Evolutionary conservation across 2,113 vertebrate species (phyloP), one percentile per base, ranked within the genome.

Genomic region (Rhinichthys klamathensis): DNA sequence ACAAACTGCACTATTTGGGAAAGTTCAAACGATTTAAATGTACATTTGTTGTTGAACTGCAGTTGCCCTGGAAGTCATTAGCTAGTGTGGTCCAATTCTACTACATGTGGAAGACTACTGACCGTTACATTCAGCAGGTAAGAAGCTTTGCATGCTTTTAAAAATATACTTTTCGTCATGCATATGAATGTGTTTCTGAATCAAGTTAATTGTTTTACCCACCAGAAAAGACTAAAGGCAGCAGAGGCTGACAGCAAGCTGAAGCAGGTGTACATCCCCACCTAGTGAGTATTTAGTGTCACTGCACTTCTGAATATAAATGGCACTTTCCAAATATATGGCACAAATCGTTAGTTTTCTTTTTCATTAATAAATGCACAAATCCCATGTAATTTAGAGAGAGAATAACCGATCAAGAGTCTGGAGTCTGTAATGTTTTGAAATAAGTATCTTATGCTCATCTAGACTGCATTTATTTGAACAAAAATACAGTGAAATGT

Each of bases 91-190:
- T 98, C 83, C 97, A 98, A 89, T 98, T 98, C 90, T 98, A 98
- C 89, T 98, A 98, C 92, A 98, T 98, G 97, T 98, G 97, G 97
- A 98, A 98, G 89, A 98, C 97, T n/a, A 98, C 97, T 0, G 97
- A 98, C 90, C 96, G 97, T 89, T 98, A 98, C 90, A 97, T 98
- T 89, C 97, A 98, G 82, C 97, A 98, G 95, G 97, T 97, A 85
- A 7, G 10, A 18, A 77, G 6, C 30, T 27, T 30, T 46, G 44
- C 16, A 23, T 44, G 15, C 38, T 77, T 49, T 85, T 54, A 2
- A 41, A 30, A 23, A 70, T 70, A 5, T 12, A n/a, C 38, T 10
- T 41, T 13, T 25, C 27, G 46, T 9, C 23, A n/a, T 60, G 54
- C 25, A 38, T 70, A 18, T 23, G 2, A 70, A n/a, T n/a, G 8